Evolutionary conservation across 2,888 invertebrate genomes (phyloP), one percentile per base, ranked within the genome.

Genomic region (Hydropsyche betteni): DNA sequence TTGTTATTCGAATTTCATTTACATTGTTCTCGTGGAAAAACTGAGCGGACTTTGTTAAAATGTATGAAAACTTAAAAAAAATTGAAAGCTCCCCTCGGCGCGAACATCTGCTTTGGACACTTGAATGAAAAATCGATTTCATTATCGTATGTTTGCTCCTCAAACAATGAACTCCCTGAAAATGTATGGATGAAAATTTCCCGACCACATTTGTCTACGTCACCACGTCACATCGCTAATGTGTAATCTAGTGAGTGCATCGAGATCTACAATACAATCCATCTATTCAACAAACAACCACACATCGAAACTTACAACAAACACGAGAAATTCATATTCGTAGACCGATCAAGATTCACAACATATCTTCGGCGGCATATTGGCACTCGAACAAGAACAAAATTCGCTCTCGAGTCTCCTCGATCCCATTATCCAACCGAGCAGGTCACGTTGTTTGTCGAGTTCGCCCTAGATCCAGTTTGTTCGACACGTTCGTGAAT

Each of bases 81-180:
- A 64, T 36, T n/a, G 64, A 64, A 64, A 64, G 24, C 64, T 34
- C 33, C 64, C 34, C 64, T 8, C 64, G 4, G 24, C 10, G 61
- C 36, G 64, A 64, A 64, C 64, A 64, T 64, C 64, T 64, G 64
- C 64, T 64, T 64, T n/a, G 64, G 64, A 64, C 64, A 64, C 64
- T 64, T 36, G 64, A 64, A 64, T 64, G 64, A 64, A 64, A 64
- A 64, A 64, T 64, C 64, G 64, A 64, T 64, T 64, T 64, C 64
- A 64, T 64, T 64, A 64, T 64, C 64, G 64, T 64, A 36, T 64
- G 64, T 64, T 64, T 64, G 64, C 64, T 64, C 34, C 14, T 36
- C 64, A 36, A 64, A 64, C 64, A 64, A 64, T 64, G 64, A 33
- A 36, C 36, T 10, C 36, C 64, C 7, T 36, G 58, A 58, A 58